Conservation (phyloP, 2,888 invertebrate species). For the Brachyptera putata region DNA sequence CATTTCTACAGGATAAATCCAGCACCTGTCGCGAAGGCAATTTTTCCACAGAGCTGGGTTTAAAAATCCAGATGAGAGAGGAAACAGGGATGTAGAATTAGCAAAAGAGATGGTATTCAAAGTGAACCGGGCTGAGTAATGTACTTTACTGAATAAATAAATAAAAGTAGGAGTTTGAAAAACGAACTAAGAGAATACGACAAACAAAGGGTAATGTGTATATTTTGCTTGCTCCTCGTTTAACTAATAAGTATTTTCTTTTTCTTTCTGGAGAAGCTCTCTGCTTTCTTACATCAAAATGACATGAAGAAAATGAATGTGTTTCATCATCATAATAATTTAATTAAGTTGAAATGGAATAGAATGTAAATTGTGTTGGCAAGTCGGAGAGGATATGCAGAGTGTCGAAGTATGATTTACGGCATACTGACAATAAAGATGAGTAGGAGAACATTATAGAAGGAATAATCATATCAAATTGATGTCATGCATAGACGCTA, state of each 20-base stretch:
- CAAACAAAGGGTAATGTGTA: constrained; percentile 5
- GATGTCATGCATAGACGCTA: background rate
- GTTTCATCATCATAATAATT: too few relatives aligned
- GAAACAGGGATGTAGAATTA: constrained; percentile 1
- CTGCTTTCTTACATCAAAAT: background rate
- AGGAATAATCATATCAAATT: background rate
- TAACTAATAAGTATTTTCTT: background rate
- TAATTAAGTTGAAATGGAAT: background rate
- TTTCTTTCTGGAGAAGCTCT: background rate
- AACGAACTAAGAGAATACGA: background rate
- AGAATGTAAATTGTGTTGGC: background rate
- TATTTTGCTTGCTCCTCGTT: constrained; percentile 2
- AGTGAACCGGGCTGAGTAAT: constrained; percentile 11
- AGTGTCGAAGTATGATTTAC: background rate
- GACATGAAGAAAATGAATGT: background rate
- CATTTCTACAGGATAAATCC: constrained; percentile 23
- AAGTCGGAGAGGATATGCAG: background rate
- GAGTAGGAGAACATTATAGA: background rate
- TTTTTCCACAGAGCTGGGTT: constrained; percentile 14
- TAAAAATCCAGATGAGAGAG: too few relatives aligned
- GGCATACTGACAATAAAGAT: too few relatives aligned
- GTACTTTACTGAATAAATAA: constrained; percentile 16
- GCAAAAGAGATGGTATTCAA: constrained; percentile 9
- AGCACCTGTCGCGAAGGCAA: constrained; percentile 25
- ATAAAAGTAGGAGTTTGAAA: background rate